Evolutionary conservation across 2,797 vertebrate genomes (phyloP), one percentile per base, ranked within the genome.

Genomic region (Novumbra hubbsi): DNA sequence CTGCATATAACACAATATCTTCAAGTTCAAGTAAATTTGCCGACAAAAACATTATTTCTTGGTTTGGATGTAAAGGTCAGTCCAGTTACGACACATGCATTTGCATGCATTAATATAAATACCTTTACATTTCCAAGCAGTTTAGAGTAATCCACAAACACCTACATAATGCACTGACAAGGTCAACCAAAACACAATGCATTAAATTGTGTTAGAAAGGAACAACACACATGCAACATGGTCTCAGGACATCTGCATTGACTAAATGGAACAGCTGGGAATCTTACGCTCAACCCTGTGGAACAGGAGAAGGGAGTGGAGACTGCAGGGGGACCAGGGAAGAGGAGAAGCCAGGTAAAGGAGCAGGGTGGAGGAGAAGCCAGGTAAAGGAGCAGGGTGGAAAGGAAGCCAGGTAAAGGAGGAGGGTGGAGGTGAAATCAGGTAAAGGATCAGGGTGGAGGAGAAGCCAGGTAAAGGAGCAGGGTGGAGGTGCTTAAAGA

Each of bases 231-330:
- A 19, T n/a, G 14, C 32, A 67, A 1, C 32, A n/a, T 8, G 19
- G 32, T 19, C 41, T 67, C 6, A 67, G 32, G 34, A 38, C 34
- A 6, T 38, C 34, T 11, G 2, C 9, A 50, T 19, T 28, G 14
- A 64, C 27, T 6, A 3, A 14, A 64, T 11, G 24, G 75, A 85
- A 83, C 83, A 78, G 69, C 78, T 65, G 19, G 9, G 71, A 67
- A 65, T 66, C 72, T 76, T 69, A 62, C 68, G 70, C 60, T 68
- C 38, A 45, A 45, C n/a, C 12, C 34, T 45, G 38, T 21, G 65
- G 34, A 67, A 21, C 38, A 21, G 19, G 65, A 27, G 30, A 11
- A 3, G 45, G 66, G 66, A 45, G 32, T 30, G 67, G 19, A 68
- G 65, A 41, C 65, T 67, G 65, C 65, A 24, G 66, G 8, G 34